Evolutionary conservation across 2,888 invertebrate species (phyloP).

Genomic region (Anorthoa munda): DNA sequence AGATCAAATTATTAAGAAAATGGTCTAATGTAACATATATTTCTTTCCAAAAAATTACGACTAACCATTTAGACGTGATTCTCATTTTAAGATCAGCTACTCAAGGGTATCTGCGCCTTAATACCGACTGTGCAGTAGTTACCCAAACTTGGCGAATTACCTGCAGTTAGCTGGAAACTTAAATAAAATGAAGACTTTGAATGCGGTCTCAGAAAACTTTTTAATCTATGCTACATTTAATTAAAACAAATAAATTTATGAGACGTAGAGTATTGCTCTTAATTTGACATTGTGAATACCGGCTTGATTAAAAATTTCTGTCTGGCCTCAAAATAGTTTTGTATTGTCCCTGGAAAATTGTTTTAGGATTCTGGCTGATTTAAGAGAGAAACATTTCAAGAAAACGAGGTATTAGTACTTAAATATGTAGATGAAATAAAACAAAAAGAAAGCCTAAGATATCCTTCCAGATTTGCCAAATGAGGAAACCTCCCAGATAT

Average conservation of each 20-base stretch:
- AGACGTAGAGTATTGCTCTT: neutral
- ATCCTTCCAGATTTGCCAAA: no score
- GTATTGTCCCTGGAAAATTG: no score
- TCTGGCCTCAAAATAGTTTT: neutral
- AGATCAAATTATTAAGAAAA: no score
- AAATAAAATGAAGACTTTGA: constrained; percentile 14
- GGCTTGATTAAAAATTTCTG: neutral
- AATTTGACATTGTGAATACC: neutral
- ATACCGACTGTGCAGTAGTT: constrained; percentile 10
- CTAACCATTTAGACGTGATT: no score
- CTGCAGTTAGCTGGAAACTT: constrained; percentile 32
- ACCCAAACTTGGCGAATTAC: constrained; percentile 15
- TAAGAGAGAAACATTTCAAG: no score
- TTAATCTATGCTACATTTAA: constrained; percentile 11
- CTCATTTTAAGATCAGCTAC: no score
- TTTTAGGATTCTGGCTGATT: no score
- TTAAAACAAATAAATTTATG: constrained; percentile 20
- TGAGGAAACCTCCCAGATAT: neutral
- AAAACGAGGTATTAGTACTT: neutral
- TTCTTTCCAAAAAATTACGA: no score
- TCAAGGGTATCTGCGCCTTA: no score
- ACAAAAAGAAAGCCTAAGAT: neutral
- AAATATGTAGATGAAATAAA: neutral
- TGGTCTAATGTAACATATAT: no score
- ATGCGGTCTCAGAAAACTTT: constrained; percentile 24